Conservation (phyloP, 2,797 vertebrate species). For the Gymnoscopelus microlampas region DNA sequence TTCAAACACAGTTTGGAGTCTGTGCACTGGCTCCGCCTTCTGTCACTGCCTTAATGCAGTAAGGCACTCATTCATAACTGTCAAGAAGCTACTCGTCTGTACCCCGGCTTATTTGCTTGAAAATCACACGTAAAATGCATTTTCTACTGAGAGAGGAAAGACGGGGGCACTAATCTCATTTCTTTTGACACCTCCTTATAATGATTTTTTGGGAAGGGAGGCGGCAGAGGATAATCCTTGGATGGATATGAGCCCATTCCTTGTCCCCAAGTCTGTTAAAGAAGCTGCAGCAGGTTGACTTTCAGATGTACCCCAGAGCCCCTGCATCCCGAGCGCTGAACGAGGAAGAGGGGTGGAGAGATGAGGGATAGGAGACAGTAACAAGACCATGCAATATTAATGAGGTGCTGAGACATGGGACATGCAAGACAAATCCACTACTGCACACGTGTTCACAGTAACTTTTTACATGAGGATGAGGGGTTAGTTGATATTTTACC, state of each 20-base stretch:
- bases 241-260: constrained; percentile 55
- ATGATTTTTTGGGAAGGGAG: constrained; percentile 48
- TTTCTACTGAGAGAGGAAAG: constrained; percentile 58
- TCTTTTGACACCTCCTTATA: constrained; percentile 64
- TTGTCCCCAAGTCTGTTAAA: constrained; percentile 41
- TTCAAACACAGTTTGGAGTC: constrained; percentile 80
- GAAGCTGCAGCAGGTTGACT: constrained; percentile 50
- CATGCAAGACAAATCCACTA: constrained; percentile 63
- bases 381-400: constrained; percentile 74
- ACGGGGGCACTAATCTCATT: constrained; percentile 62
- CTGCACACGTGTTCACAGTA: constrained; percentile 53
- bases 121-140: constrained; percentile 77
- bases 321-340: constrained; percentile 26
- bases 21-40: constrained; percentile 65
- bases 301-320: constrained; percentile 54
- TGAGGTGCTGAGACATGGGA: constrained; percentile 67
- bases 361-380: constrained; percentile 57
- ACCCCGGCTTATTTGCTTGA: constrained; percentile 81
- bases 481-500: constrained; percentile 16
- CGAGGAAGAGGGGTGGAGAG: constrained; percentile 18
- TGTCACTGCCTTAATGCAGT: constrained; percentile 81
- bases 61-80: constrained; percentile 86
- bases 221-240: constrained; percentile 61
- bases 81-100: constrained; percentile 84
- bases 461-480: constrained; percentile 50